Percentiles rank a stretch among this genome's conserved stretches.
These are phyloP conservation scores for Drosophila quadrilineata DNA, from an alignment of 1,140 invertebrate genomes.

Conservation along the genomic window DNA sequence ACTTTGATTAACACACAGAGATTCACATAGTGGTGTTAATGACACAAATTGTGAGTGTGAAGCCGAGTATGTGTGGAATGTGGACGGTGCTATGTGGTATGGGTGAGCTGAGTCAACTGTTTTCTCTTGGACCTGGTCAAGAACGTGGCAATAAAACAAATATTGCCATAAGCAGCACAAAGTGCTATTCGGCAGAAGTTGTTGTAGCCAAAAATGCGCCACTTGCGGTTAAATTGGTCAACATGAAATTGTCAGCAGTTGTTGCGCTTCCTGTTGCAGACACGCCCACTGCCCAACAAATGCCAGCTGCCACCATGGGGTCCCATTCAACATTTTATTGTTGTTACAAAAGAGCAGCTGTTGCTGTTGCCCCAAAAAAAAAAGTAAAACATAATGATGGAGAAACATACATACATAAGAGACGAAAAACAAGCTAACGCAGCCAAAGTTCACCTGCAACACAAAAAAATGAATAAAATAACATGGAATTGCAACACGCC, in stretches of 20 bases:
- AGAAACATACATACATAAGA: conserved; percentile 38
- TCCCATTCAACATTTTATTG: conserved; percentile 6
- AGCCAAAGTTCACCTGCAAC: conserved; percentile 5
- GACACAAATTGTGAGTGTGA: conserved; percentile 8
- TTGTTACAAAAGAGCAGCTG: conserved; percentile 28
- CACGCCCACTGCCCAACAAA: conserved; percentile 1
- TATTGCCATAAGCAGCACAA: conserved; percentile 34
- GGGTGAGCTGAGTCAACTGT: conserved; percentile 36
- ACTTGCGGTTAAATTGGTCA: conserved; percentile 19
- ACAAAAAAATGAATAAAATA: no score
- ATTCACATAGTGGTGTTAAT: conserved; percentile 38
- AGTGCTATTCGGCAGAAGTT: conserved; percentile 7
- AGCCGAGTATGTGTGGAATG: neutral
- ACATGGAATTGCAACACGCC: conserved; percentile 10
- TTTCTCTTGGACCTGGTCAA: conserved; percentile 50
- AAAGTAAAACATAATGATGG: conserved; percentile 23
- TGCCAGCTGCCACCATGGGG: conserved; percentile 9
- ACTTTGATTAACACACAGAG: conserved; percentile 32
- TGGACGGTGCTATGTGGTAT: neutral
- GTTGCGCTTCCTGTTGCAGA: conserved; percentile 22
- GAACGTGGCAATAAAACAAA: conserved; percentile 27
- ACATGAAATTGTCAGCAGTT: conserved; percentile 29
- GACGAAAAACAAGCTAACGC: neutral
- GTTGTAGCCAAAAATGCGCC: neutral
- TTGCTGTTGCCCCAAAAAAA: conserved; percentile 8